Conservation (phyloP, 2,888 invertebrate genomes). For the Drosophila paramelanica region DNA sequence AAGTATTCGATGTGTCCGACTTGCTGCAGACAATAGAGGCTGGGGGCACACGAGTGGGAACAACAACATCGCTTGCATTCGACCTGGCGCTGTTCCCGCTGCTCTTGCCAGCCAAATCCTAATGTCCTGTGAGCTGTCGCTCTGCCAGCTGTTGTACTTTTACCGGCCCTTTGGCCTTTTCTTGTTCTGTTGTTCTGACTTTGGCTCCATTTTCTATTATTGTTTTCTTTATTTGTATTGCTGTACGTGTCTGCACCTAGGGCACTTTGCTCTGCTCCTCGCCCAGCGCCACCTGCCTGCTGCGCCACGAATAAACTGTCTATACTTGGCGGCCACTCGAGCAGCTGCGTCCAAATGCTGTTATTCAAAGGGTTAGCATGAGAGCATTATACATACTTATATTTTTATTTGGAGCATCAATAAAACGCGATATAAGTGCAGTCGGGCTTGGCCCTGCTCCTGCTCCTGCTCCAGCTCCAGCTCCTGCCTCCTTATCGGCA, state of each 20-base stretch:
- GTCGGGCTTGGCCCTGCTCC: neutral
- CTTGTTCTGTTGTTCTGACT: constrained; percentile 36
- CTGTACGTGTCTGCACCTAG: constrained; percentile 75
- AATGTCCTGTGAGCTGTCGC: constrained; percentile 38
- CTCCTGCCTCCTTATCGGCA: constrained; percentile 19
- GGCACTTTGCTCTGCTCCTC: constrained; percentile 59
- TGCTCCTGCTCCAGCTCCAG: neutral
- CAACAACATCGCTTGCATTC: constrained; percentile 13
- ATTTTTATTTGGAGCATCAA: constrained; percentile 12
- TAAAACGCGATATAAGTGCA: constrained; percentile 20
- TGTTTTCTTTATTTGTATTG: constrained; percentile 79
- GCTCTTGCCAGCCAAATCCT: constrained; percentile 19
- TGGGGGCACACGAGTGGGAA: constrained; percentile 8
- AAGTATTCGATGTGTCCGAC: constrained; percentile 14
- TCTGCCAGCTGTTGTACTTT: constrained; percentile 52
- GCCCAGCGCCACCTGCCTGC: neutral
- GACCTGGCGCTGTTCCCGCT: neutral
- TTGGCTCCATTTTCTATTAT: constrained; percentile 76
- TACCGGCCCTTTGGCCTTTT: constrained; percentile 47
- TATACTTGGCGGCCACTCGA: constrained; percentile 43
- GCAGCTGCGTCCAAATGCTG: constrained; percentile 65
- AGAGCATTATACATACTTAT: constrained; percentile 10
- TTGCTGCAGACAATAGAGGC: neutral
- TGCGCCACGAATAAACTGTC: constrained; percentile 34
- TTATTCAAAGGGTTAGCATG: constrained; percentile 23